phyloP scores from a whole-genome alignment of 1,140 invertebrate genomes.

The Trinorchestia longiramus region DNA sequence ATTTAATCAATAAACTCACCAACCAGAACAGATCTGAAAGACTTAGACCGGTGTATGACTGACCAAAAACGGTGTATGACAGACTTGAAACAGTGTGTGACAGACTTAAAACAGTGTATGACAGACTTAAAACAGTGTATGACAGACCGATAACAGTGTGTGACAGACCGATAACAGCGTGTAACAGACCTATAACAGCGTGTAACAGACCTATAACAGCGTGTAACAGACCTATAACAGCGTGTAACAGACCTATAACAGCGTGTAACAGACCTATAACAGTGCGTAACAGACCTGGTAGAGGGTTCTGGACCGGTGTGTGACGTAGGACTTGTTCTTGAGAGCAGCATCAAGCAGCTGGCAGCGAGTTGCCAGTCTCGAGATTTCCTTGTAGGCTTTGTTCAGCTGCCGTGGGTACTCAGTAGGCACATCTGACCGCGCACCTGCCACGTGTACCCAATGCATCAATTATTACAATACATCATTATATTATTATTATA shows the following conservation, averaged over 20 bases:
- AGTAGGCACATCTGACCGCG: not conserved
- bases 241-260: not conserved
- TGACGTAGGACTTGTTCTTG: constrained; percentile 49
- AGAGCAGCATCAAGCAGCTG: constrained; percentile 34
- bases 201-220: not conserved
- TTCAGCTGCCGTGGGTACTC: constrained; percentile 40
- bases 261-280: not conserved
- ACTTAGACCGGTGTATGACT: not conserved
- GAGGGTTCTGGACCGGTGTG: not conserved
- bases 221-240: not conserved
- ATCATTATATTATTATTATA: too few species aligned
- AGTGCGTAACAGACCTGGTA: not conserved
- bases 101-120: too few species aligned
- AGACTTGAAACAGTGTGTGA: too few species aligned
- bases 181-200: not conserved
- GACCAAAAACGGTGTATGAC: not conserved
- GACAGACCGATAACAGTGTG: too few species aligned
- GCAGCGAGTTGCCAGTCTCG: constrained; percentile 25
- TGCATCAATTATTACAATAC: too few species aligned
- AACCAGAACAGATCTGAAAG: not conserved
- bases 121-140: too few species aligned
- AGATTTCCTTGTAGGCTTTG: constrained; percentile 42
- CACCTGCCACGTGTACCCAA: too few species aligned
- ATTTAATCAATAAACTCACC: not conserved
- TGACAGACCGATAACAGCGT: not conserved